Conservation (phyloP, 2,888 invertebrate species). For the Cantharis rustica region DNA sequence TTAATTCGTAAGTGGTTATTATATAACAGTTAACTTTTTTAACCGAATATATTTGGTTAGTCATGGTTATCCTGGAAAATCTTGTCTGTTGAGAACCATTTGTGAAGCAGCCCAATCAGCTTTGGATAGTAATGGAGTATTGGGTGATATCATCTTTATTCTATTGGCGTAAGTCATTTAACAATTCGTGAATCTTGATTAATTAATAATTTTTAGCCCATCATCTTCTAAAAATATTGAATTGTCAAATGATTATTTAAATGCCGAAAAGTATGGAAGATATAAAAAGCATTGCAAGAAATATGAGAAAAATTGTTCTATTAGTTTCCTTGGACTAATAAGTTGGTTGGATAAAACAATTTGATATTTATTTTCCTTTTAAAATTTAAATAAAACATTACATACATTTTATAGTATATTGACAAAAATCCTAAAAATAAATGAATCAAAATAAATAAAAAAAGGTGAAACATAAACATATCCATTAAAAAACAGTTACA, state of each 20-base stretch:
- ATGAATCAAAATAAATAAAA: no score
- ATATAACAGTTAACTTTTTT: background rate
- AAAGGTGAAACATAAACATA: no score
- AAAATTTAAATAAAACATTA: no score
- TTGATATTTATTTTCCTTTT: no score
- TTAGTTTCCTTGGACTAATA: slow-evolving; percentile 61
- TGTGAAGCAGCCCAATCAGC: slow-evolving; percentile 38
- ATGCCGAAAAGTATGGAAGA: slow-evolving; percentile 62
- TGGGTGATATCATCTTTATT: slow-evolving; percentile 68
- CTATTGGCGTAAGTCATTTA: slow-evolving; percentile 63
- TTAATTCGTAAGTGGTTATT: slow-evolving; percentile 31
- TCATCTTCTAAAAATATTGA: slow-evolving; percentile 63
- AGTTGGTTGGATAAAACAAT: slow-evolving; percentile 54
- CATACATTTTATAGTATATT: no score
- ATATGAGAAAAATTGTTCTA: slow-evolving; percentile 58
- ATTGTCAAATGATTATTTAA: slow-evolving; percentile 58
- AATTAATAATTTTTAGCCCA: slow-evolving; percentile 58
- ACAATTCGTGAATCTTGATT: background rate
- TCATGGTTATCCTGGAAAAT: no score
- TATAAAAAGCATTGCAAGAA: slow-evolving; percentile 55
- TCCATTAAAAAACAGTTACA: no score
- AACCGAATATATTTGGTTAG: no score
- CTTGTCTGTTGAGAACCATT: no score
- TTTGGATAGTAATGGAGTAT: slow-evolving; percentile 63
- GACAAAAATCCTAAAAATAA: no score